These are phyloP conservation scores for Grus americana DNA, from an alignment of 2,113 vertebrate genomes.

Conservation along the genomic window DNA sequence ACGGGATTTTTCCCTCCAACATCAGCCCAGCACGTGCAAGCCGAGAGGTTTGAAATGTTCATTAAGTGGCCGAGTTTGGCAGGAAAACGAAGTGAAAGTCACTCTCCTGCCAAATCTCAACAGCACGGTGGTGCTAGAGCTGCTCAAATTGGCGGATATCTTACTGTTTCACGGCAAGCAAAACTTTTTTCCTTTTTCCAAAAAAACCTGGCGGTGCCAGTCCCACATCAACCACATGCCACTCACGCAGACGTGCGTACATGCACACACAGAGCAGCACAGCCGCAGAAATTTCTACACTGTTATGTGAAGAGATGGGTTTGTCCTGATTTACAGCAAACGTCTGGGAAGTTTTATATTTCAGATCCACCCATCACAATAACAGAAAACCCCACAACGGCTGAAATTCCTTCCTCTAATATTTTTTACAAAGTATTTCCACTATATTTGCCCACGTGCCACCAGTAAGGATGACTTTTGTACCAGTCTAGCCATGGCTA, in stretches of 20 bases:
- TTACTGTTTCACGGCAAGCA: neutral
- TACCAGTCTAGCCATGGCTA: neutral
- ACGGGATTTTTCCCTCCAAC: neutral
- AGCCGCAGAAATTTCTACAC: neutral
- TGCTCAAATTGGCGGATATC: neutral
- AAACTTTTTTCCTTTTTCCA: neutral
- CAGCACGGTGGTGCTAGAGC: constrained; percentile 49
- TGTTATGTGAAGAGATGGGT: neutral
- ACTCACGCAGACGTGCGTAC: neutral
- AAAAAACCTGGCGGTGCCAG: neutral
- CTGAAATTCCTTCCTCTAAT: neutral
- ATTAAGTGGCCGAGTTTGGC: constrained; percentile 22
- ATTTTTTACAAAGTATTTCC: neutral
- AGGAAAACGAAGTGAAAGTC: constrained; percentile 28
- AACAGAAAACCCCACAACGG: neutral
- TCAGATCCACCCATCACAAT: neutral
- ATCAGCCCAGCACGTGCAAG: neutral
- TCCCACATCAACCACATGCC: neutral
- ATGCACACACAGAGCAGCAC: neutral
- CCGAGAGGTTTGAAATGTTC: constrained; percentile 4
- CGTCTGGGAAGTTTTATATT: neutral
- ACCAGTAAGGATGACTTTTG: neutral
- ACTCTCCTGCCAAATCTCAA: constrained; percentile 29
- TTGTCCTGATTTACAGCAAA: neutral
- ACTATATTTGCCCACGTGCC: neutral